Evolutionary conservation across 2,888 invertebrate species (phyloP), one percentile per base, ranked within the genome.

Genomic region (Deilephila elpenor): DNA sequence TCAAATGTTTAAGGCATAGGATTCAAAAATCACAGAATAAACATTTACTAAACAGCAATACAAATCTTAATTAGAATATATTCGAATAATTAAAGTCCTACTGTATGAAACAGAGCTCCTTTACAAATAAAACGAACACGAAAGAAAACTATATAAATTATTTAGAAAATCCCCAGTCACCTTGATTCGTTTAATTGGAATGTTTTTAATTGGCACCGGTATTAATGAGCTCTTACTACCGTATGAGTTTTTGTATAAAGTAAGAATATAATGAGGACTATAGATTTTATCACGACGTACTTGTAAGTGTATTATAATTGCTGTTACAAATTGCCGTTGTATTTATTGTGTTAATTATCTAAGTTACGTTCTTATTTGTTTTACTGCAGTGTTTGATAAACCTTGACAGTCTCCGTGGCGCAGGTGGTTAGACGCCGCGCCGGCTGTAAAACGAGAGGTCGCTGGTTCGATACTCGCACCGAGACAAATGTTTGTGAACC

Each of bases 181-280:
- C 71, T 71, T 71, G 71, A 60, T 71, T 25, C 60, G 67, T 71
- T 71, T 71, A 71, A 71, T 71, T 71, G 71, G 59, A 59, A 71
- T 79, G 77, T 73, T 78, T 76, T 78, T 80, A 82, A 82, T 81
- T 79, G 81, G 83, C 78, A 79, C 75, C 44, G 78, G 78, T 78
- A 79, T 80, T 79, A 79, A 82, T 79, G 70, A 78, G 77, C 79
- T 82, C 82, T 82, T 80, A 82, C 78, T 77, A 77, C 78, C 74
- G 77, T 77, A 75, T 75, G 75, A 71, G 44, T 71, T 25, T 71
- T 71, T 59, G 78, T 76, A 78, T 75, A 76, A 77, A 77, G 78
- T 79, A 75, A 80, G 79, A 80, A 81, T 80, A 82, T 82, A 82
- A 83, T 80, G 79, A 81, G 80, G 76, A 77, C 75, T 79, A 81